A percentile compares a stretch with the other conserved stretches of the same genome.
phyloP scores from a whole-genome alignment of 2,888 invertebrate species.

The Tridacna crocea region DNA sequence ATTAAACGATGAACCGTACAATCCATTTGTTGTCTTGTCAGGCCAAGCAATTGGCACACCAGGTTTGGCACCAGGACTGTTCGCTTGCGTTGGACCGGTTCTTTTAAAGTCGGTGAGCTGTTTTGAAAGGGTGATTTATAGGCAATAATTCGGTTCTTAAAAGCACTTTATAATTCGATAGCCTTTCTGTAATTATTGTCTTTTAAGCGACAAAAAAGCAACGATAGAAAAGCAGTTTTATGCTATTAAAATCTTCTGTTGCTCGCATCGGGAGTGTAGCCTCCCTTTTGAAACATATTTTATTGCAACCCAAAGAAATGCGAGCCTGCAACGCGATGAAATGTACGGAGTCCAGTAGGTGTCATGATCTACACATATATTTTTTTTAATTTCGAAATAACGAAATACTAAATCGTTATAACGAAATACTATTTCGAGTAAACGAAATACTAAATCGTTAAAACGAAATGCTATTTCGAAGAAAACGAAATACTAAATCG shows the following conservation, averaged over 20 bases:
- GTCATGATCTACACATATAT: no score
- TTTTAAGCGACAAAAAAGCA: background rate
- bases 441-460: no score
- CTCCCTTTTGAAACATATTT: background rate
- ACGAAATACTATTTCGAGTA: no score
- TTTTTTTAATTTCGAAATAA: no score
- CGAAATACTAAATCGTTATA: no score
- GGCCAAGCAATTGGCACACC: slow-evolving; percentile 26
- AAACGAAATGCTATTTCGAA: no score
- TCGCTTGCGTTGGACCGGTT: slow-evolving; percentile 14
- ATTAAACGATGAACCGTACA: slow-evolving; percentile 33
- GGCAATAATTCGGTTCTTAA: slow-evolving; percentile 33
- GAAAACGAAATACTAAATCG: no score
- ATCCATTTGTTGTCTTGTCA: slow-evolving; percentile 47
- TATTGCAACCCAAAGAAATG: background rate
- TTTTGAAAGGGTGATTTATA: slow-evolving; percentile 37
- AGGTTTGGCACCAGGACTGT: slow-evolving; percentile 39
- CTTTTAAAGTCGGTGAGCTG: slow-evolving; percentile 16
- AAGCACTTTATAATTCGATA: slow-evolving; percentile 28
- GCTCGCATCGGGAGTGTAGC: background rate
- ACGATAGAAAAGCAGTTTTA: background rate
- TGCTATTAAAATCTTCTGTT: background rate
- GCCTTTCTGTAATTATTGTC: slow-evolving; percentile 4
- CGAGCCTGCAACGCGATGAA: background rate
- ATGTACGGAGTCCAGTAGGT: no score